Conservation (phyloP, 2,113 vertebrate genomes). For the Tylochromis polylepis region DNA sequence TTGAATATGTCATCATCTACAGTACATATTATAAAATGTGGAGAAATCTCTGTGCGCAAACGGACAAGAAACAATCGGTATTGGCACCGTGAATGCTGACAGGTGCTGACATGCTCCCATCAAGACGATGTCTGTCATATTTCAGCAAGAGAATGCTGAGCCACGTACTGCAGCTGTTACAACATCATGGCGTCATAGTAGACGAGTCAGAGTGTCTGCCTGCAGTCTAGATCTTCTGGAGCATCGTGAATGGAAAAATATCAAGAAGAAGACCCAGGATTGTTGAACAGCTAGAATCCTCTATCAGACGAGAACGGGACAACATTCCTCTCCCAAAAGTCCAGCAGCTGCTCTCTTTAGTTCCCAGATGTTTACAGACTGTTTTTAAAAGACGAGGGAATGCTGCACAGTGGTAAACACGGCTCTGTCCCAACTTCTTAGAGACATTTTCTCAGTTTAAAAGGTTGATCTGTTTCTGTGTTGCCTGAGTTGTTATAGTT, state of each 20-base stretch:
- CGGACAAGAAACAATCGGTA: too few relatives aligned
- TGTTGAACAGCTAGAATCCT: background rate
- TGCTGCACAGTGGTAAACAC: background rate
- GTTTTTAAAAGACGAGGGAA: background rate
- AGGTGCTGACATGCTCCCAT: too few relatives aligned
- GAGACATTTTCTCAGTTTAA: background rate
- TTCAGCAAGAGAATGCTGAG: background rate
- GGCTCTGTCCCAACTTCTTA: background rate
- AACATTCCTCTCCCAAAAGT: background rate
- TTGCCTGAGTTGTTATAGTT: background rate
- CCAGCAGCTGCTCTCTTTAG: background rate
- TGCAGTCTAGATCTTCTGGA: background rate
- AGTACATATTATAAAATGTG: too few relatives aligned
- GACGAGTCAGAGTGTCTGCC: background rate
- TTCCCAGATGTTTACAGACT: background rate
- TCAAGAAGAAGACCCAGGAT: background rate
- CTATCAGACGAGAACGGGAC: background rate
- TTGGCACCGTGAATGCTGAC: too few relatives aligned
- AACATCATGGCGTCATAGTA: background rate
- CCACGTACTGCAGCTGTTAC: background rate
- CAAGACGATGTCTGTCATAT: background rate
- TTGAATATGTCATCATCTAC: too few relatives aligned
- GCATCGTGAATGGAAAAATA: background rate
- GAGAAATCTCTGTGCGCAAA: too few relatives aligned
- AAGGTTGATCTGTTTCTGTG: background rate